Base-by-base conservation (phyloP, 1,140 invertebrate species). In the Ceratoteleas bidentatus region DNA sequence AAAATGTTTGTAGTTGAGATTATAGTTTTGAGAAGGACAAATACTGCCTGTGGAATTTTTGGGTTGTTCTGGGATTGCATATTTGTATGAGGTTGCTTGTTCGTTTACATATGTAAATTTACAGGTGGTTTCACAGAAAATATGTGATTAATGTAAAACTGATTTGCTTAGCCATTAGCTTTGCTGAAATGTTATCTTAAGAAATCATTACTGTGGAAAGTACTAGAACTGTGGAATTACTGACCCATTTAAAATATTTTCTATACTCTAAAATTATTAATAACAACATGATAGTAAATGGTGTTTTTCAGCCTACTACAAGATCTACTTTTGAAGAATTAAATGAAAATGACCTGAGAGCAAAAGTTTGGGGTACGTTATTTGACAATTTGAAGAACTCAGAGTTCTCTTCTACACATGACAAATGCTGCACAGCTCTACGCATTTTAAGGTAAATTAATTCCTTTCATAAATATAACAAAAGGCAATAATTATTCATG, bases 351-450 rank as follows among this genome's bases (percentile, higher is more conserved):
- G 89, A 91, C 74, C 87, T 90, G 54, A 88, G 93, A 79, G 84
- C 89, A 73, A 84, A 91, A 11, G 75, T 94, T 52, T 95, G 94
- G 94, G 87, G 89, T 40, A 84, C 84, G 53, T 86, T 94, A 68
- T 93, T 93, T 79, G 87, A 85, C 10, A 90, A 91, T 69, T 85
- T 94, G 40, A 86, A 89, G 15, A 88, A 92, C 75, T 84, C 88
- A 34, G 78, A 83, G 32, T 83, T 92, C 79, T 64, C 78, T 13
- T 74, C 81, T 9, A 54, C 92, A 40, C 89, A 93, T 85, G 75
- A 87, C 14, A 87, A 90, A 75, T 94, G 92, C 76, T 89, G 94
- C 50, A 88, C 90, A 61, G 88, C 90, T 2, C 88, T 95, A 84
- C 87, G 93, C 49, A 93, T 94, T 77, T 87, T 93, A 15, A 93